Evolutionary conservation across 2,888 invertebrate genomes (phyloP), one percentile per base, ranked within the genome.

Genomic region (Apotomis capreana): DNA sequence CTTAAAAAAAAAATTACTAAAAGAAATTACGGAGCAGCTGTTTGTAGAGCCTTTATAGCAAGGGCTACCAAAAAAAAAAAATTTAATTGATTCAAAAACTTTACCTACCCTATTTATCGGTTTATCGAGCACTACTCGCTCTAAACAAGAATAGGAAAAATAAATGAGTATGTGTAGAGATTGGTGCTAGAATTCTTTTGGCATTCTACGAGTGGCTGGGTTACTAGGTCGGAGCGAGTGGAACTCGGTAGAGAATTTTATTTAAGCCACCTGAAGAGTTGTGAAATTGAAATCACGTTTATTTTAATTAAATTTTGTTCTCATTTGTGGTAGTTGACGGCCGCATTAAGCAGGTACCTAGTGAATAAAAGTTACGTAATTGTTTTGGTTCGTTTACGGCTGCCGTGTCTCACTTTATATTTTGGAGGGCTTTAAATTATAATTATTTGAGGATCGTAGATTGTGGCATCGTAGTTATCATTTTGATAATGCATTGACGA

Each of bases 161-260:
- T 46, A 67, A 70, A 67, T 61, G 12, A 59, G 15, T 37, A 37
- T 1, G 52, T 46, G 40, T 59, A 63, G 37, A 59, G 52, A 59
- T 58, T 12, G 12, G 37, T 3, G 57, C 65, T 61, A 36, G 68
- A 68, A 54, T 52, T 72, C 40, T 63, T 63, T 51, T 44, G 51
- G 71, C 44, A 67, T 62, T 68, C 46, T 44, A 26, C 57, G 26
- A 68, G 58, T 44, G 62, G 57, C 46, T 13, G 26, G 58, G 71
- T 68, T 68, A 63, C 63, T 72, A 58, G 72, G 72, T 68, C 72
- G 54, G 15, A 68, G 46, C 44, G 63, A 72, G 68, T 58, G 62
- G 52, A 36, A 54, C 58, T 51, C 57, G 26, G 60, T 49, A 26
- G 68, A 13, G 15, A 60, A 65, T 59, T 64, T 61, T 68, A 68